Evolutionary conservation across 2,113 vertebrate genomes (phyloP).

Genomic region (Procavia capensis): DNA sequence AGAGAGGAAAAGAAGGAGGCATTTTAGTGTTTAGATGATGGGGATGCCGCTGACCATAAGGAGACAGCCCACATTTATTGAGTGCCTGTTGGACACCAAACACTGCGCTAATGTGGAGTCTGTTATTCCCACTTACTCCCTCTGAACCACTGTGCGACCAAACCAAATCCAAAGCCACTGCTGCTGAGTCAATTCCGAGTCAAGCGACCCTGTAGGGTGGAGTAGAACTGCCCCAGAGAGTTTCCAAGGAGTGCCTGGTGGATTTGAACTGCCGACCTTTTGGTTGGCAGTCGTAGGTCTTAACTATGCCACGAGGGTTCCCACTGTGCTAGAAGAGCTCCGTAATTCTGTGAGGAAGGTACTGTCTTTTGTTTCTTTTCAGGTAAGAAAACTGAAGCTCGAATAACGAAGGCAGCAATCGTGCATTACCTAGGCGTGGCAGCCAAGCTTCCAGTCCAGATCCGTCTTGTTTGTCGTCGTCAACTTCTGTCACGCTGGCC

Average conservation of each 20-base stretch:
- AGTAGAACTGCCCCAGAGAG: no score
- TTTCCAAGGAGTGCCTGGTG: no score
- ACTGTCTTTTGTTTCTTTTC: background rate
- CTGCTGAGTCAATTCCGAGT: no score
- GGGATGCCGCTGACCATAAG: background rate
- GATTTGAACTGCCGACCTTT: no score
- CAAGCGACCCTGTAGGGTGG: no score
- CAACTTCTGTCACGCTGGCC: background rate
- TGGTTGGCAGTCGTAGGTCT: no score
- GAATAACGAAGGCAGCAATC: background rate
- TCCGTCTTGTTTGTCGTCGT: background rate
- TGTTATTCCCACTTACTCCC: no score
- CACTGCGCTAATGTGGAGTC: background rate
- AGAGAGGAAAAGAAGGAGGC: background rate
- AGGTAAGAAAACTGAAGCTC: background rate
- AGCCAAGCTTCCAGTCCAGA: background rate
- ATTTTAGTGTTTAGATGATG: background rate
- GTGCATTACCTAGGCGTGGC: background rate
- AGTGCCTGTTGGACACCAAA: background rate
- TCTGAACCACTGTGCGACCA: no score
- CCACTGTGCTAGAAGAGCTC: no score
- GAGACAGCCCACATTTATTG: background rate
- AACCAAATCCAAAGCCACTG: no score
- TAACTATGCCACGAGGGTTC: no score
- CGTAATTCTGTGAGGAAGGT: background rate